Percentiles rank a stretch among this genome's conserved stretches.
phyloP scores from a whole-genome alignment of 2,113 vertebrate species.

The Corythaixoides concolor region DNA sequence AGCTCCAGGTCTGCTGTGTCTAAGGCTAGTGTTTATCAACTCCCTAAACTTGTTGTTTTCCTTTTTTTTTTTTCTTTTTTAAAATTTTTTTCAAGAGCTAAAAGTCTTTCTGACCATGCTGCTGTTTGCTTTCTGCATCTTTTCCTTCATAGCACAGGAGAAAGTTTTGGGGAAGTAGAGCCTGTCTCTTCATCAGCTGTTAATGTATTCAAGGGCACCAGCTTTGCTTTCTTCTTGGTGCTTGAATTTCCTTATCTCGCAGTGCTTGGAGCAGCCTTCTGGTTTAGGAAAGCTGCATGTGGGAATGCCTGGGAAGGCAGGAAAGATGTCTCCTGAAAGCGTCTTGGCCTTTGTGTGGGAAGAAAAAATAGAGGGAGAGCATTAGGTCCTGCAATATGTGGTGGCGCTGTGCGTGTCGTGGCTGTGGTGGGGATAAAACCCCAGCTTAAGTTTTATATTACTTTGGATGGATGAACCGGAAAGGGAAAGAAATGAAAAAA shows the following conservation, averaged over 20 bases:
- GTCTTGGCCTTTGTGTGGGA: background rate
- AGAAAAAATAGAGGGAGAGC: background rate
- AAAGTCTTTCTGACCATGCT: background rate
- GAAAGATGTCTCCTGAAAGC: background rate
- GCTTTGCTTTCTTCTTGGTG: background rate
- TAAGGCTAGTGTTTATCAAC: background rate
- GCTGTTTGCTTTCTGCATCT: background rate
- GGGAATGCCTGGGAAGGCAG: background rate
- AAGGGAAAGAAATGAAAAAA: slow-evolving; percentile 47
- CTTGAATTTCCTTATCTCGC: background rate
- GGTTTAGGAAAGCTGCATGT: fast-evolving
- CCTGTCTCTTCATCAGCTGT: background rate
- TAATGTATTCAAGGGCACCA: background rate
- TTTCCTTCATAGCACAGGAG: background rate
- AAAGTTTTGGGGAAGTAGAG: background rate
- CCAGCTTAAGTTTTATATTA: background rate
- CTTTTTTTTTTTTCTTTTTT: background rate
- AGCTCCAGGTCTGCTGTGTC: background rate
- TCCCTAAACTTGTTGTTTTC: background rate
- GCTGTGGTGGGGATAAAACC: background rate
- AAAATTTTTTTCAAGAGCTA: background rate
- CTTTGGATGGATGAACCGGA: slow-evolving; percentile 22
- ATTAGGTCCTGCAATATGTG: background rate
- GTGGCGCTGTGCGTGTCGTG: background rate
- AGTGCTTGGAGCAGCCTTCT: background rate